Evolutionary conservation across 2,113 vertebrate genomes (phyloP).

Genomic region (Cyphomyrus discorhynchus): DNA sequence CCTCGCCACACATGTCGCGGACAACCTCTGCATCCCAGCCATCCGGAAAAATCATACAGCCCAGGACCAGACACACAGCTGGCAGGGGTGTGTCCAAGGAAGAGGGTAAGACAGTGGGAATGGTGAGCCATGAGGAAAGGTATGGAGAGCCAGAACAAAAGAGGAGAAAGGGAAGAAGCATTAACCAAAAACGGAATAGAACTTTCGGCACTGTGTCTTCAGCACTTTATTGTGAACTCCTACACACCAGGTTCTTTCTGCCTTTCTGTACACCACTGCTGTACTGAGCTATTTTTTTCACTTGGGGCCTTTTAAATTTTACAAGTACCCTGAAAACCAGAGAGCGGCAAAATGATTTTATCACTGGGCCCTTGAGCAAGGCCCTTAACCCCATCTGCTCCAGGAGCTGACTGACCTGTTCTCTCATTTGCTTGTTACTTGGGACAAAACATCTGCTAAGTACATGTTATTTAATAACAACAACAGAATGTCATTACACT

Average conservation of each 20-base stretch:
- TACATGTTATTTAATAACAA: background rate
- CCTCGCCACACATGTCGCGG: conserved; percentile 90
- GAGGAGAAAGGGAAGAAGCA: background rate
- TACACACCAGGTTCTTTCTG: background rate
- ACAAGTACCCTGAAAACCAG: background rate
- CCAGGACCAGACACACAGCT: conserved; percentile 93
- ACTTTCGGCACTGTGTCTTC: background rate
- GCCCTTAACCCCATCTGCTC: background rate
- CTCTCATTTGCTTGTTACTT: background rate
- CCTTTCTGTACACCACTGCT: background rate
- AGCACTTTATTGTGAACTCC: background rate
- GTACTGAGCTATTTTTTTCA: background rate
- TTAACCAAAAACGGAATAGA: background rate
- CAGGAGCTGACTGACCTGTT: background rate
- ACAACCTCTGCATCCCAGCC: conserved; percentile 95
- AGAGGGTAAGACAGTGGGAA: conserved; percentile 22
- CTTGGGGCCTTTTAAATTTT: background rate
- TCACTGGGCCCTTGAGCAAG: background rate
- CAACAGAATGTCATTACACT: background rate
- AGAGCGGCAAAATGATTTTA: background rate
- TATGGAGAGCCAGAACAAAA: background rate
- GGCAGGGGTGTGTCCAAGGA: conserved; percentile 33
- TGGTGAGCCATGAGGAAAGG: background rate
- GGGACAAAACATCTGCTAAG: background rate
- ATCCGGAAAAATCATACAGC: conserved; percentile 95